Evolutionary conservation across 92 coral and sea anemone species (phyloP).

Genomic region (Paragorgia papillata): DNA sequence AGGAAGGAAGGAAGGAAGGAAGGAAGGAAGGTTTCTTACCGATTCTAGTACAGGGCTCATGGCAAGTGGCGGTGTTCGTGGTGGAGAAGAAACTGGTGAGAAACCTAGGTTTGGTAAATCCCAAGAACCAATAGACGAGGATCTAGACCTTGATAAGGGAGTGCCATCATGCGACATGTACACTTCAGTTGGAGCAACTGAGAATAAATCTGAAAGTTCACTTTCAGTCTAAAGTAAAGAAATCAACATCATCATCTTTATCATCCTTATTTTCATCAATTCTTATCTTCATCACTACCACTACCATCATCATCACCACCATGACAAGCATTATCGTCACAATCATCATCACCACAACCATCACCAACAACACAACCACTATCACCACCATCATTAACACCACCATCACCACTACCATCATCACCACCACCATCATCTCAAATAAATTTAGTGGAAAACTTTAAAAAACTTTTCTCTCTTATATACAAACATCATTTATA

Average conservation of each 20-base stretch:
- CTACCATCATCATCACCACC: too few species aligned
- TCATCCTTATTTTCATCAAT: neutral
- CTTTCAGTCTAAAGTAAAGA: slow-evolving; percentile 61
- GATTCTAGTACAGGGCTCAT: slow-evolving; percentile 29
- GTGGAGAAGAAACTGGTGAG: slow-evolving; percentile 95
- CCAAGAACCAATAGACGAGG: slow-evolving; percentile 70
- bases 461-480: too few species aligned
- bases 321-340: too few species aligned
- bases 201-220: slow-evolving; percentile 75
- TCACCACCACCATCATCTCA: too few species aligned
- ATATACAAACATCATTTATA: too few species aligned
- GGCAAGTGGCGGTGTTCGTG: slow-evolving; percentile 94
- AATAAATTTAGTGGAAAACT: too few species aligned
- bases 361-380: too few species aligned
- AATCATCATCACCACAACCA: too few species aligned
- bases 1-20: neutral
- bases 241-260: slow-evolving; percentile 18
- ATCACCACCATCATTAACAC: too few species aligned
- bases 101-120: slow-evolving; percentile 86
- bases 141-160: slow-evolving; percentile 75
- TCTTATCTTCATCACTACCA: too few species aligned
- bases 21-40: slow-evolving; percentile 19
- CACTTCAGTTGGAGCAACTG: slow-evolving; percentile 97
- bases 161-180: slow-evolving; percentile 83
- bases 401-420: too few species aligned